A percentile compares a stretch with the other conserved stretches of the same genome.
These are phyloP conservation scores for Habrosyne pyritoides DNA, from an alignment of 2,888 invertebrate genomes.

Conservation along the genomic window DNA sequence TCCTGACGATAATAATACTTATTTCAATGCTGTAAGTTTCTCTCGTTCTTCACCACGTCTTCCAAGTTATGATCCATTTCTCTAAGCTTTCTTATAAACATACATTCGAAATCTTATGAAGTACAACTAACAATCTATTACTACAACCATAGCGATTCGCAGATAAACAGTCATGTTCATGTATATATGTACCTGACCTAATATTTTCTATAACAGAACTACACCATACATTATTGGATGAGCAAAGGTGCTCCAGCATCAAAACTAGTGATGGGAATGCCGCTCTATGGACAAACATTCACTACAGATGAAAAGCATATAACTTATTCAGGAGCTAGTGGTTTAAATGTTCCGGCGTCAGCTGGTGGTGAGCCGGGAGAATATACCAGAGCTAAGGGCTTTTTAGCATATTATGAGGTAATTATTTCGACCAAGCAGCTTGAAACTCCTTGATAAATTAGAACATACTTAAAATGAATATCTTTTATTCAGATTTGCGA, in stretches of 20 bases:
- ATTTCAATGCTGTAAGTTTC: constrained; percentile 91
- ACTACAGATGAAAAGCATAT: constrained; percentile 67
- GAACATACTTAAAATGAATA: not conserved
- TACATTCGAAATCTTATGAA: too few relatives aligned
- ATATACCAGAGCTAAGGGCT: constrained; percentile 92
- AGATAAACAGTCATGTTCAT: too few relatives aligned
- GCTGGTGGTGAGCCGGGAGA: constrained; percentile 93
- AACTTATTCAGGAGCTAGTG: constrained; percentile 75
- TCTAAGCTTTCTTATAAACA: too few relatives aligned
- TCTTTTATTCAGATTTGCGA: constrained; percentile 88
- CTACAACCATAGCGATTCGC: too few relatives aligned
- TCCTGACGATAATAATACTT: constrained; percentile 90
- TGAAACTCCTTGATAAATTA: not conserved
- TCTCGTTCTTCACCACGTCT: too few relatives aligned
- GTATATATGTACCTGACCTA: too few relatives aligned
- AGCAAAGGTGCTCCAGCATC: constrained; percentile 91
- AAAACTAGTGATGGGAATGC: constrained; percentile 94
- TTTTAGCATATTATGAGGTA: constrained; percentile 94
- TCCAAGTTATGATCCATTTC: too few relatives aligned
- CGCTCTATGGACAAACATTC: constrained; percentile 94
- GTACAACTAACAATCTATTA: too few relatives aligned
- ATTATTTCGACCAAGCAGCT: constrained; percentile 15
- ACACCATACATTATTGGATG: constrained; percentile 95
- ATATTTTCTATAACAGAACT: constrained; percentile 83
- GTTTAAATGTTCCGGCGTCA: constrained; percentile 89